Evolutionary conservation across 2,888 invertebrate genomes (phyloP).

Genomic region (Holacanthella duospinosa): DNA sequence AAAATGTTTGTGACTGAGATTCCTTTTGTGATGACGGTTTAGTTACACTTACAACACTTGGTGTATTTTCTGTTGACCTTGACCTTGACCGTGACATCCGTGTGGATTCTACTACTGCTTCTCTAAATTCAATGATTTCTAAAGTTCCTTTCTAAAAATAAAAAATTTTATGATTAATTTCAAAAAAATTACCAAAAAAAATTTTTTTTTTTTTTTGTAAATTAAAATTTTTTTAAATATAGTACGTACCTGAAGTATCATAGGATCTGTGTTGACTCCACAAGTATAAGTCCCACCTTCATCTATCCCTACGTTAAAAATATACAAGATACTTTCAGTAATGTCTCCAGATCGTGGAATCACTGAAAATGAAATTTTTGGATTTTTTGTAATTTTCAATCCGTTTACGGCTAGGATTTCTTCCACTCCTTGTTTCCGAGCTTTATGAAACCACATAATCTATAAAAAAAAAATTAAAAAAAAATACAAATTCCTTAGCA

Average conservation of each 20-base stretch:
- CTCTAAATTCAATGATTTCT: no score
- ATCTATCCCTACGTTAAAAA: slow-evolving; percentile 22
- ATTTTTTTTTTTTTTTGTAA: neutral
- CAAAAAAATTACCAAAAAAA: no score
- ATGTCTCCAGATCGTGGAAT: slow-evolving; percentile 29
- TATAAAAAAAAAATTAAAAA: no score
- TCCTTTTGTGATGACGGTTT: neutral
- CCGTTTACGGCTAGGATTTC: slow-evolving; percentile 25
- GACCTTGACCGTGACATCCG: no score
- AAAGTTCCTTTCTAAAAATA: slow-evolving; percentile 1
- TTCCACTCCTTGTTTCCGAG: slow-evolving; percentile 18
- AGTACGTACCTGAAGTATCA: slow-evolving; percentile 29
- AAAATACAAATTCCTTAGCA: neutral
- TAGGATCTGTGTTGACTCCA: slow-evolving; percentile 25
- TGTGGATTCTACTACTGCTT: no score
- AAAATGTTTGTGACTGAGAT: neutral
- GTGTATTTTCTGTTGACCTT: no score
- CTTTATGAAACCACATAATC: slow-evolving; percentile 30
- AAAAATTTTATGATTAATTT: neutral
- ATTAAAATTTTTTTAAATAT: neutral
- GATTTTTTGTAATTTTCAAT: slow-evolving; percentile 27
- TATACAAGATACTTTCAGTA: slow-evolving; percentile 29
- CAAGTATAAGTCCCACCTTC: slow-evolving; percentile 28
- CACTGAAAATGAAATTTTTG: slow-evolving; percentile 23
- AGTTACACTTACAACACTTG: no score